phyloP scores from a whole-genome alignment of 2,888 invertebrate species.

The Ecliptopera silaceata region DNA sequence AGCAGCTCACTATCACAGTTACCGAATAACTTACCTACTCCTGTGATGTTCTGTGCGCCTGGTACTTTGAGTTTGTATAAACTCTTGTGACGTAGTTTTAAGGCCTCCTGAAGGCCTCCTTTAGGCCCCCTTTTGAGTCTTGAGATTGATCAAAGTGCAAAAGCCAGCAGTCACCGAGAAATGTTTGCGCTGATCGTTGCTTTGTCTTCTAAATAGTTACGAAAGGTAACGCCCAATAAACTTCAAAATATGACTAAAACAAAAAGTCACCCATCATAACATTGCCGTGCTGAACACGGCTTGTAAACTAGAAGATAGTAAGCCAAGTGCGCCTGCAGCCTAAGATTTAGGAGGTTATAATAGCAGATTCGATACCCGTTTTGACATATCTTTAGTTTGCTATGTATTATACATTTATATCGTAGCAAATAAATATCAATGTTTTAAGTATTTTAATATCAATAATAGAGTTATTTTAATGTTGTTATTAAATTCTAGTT shows the following conservation, averaged over 20 bases:
- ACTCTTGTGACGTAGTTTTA: not conserved
- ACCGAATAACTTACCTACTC: conserved; percentile 71
- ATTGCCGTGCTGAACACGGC: not conserved
- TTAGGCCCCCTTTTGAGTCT: not conserved
- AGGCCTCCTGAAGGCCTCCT: not conserved
- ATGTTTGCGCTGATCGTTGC: not conserved
- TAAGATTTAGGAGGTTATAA: not conserved
- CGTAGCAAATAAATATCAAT: conserved; percentile 10
- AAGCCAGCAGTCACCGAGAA: not conserved
- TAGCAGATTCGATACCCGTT: conserved; percentile 14
- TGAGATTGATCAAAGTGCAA: not conserved
- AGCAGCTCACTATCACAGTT: conserved; percentile 92
- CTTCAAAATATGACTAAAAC: not conserved
- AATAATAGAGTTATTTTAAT: conserved; percentile 1
- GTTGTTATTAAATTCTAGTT: conserved; percentile 4
- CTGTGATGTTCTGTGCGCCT: conserved; percentile 8
- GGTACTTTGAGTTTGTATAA: conserved; percentile 1
- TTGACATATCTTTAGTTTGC: conserved; percentile 16
- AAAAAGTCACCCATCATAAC: not conserved
- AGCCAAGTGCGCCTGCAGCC: too few relatives aligned
- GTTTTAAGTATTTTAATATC: not conserved
- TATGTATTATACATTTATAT: conserved; percentile 1
- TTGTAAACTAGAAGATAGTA: not conserved
- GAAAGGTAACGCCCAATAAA: not conserved
- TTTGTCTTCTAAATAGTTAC: not conserved